These are phyloP conservation scores for Brachycybe producta DNA, from an alignment of 2,888 invertebrate genomes.

Conservation along the genomic window DNA sequence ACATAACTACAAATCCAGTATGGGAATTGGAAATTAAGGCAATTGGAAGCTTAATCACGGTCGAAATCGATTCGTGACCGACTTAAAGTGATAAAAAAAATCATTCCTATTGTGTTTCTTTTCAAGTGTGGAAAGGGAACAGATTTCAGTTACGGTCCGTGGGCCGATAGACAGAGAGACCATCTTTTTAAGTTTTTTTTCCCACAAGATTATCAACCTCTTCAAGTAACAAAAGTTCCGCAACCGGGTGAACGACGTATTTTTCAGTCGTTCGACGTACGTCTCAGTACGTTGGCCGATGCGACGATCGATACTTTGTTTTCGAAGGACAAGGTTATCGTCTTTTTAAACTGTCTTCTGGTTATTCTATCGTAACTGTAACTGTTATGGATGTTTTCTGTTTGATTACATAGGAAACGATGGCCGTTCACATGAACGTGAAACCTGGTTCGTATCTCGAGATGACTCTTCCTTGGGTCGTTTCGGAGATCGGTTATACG, in stretches of 20 bases:
- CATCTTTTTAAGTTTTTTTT: slow-evolving; percentile 92
- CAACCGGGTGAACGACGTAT: slow-evolving; percentile 75
- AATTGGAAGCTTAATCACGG: too few relatives aligned
- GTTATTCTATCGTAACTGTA: not conserved
- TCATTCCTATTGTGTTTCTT: slow-evolving; percentile 15
- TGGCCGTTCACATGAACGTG: slow-evolving; percentile 90
- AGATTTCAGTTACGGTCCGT: slow-evolving; percentile 95
- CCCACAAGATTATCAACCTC: slow-evolving; percentile 50
- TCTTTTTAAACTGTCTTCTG: slow-evolving; percentile 5
- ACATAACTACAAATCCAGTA: slow-evolving; percentile 77
- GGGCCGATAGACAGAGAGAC: slow-evolving; percentile 95
- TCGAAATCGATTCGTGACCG: too few relatives aligned
- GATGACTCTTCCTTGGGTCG: slow-evolving; percentile 90
- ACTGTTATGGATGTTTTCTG: too few relatives aligned
- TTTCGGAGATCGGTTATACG: slow-evolving; percentile 70
- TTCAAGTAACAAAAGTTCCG: slow-evolving; percentile 56
- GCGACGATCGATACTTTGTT: slow-evolving; percentile 93
- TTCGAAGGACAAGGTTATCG: slow-evolving; percentile 60
- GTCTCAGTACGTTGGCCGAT: slow-evolving; percentile 77
- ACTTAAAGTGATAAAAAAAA: too few relatives aligned
- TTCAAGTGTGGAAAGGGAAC: slow-evolving; percentile 72
- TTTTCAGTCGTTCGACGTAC: slow-evolving; percentile 82
- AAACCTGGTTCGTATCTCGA: slow-evolving; percentile 92
- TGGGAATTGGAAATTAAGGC: slow-evolving; percentile 88
- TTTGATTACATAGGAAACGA: slow-evolving; percentile 58